Base-by-base conservation (phyloP, 2,113 vertebrate genomes). In the Melanocharis versteri region DNA sequence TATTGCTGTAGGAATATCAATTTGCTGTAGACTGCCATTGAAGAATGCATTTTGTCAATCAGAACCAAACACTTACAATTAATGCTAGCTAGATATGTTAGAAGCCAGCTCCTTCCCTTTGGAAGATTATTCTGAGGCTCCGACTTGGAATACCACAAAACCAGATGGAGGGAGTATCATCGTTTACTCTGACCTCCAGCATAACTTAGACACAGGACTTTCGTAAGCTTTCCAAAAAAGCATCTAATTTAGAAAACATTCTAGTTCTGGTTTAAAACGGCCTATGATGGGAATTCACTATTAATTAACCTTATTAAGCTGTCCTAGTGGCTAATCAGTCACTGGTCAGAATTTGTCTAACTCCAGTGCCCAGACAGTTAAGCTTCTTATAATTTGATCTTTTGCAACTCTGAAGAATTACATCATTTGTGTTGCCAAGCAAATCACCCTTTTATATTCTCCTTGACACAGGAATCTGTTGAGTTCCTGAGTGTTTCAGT, bases 371-470 rank as follows among this genome's bases (percentile, higher is more conserved):
- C 82, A 93, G 89, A 64, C 20, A 93, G 51, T 82, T 95, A 89
- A 91, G 40, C 73, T 85, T 64, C 91, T 94, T 95, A 90, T 50
- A 62, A 90, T 80, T 39, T 83, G 54, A 83, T 90, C 87, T 89
- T 92, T 54, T 53, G 47, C 40, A 83, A 6, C 51, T 54, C 64
- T 47, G 39, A 93, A 89, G 60, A 93, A 84, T 89, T 81, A 60
- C 44, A 75, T 40, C 48, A 70, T 57, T 61, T 57, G n/a, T 65
- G 35, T 83, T 95, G 69, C 65, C 53, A 76, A 83, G 81, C 6
- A 79, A 87, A 61, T 64, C 27, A 44, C 28, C 37, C 53, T 89
- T 94, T 91, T 64, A 30, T 70, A 75, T 84, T 71, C 48, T 91
- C 15, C 45, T 51, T 71, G 87, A 91, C 61, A 71, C 14, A 64